Evolutionary conservation across 2,113 vertebrate genomes (phyloP).

Genomic region (Macroglossus sobrinus): DNA sequence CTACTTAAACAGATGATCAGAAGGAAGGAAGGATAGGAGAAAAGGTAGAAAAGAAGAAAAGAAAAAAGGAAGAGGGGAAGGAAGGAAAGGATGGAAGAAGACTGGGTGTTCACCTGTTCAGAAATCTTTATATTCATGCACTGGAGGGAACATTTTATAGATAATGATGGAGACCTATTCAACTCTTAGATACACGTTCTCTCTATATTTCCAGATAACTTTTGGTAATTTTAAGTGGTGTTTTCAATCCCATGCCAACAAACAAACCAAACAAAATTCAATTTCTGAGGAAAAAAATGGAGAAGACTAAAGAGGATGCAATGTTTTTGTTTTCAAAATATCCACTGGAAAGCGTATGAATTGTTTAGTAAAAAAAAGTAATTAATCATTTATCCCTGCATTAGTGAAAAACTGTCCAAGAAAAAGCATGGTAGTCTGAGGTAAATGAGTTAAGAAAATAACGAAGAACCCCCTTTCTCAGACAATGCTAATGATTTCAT

Average conservation of each 20-base stretch:
- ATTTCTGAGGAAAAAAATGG: not conserved
- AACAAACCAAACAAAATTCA: not conserved
- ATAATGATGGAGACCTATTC: not conserved
- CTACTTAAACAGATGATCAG: not conserved
- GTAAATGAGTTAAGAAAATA: not conserved
- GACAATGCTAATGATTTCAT: constrained; percentile 38
- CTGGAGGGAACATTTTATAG: not conserved
- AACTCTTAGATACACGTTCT: not conserved
- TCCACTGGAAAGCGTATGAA: not conserved
- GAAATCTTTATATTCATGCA: not conserved
- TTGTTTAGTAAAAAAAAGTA: not conserved
- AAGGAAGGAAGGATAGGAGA: not conserved
- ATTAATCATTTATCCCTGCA: not conserved
- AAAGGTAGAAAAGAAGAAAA: not conserved
- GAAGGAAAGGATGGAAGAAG: not conserved
- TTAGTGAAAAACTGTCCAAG: constrained; percentile 12
- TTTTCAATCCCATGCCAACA: not conserved
- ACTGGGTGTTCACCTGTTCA: not conserved
- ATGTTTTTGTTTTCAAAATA: not conserved
- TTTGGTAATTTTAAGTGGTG: not conserved
- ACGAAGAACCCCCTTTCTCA: constrained; percentile 34
- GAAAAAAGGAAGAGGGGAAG: not conserved
- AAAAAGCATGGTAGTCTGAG: constrained; percentile 21
- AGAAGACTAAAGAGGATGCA: not conserved
- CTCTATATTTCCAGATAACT: not conserved